Evolutionary conservation across 2,113 vertebrate species (phyloP).

Genomic region (Rostratula benghalensis): DNA sequence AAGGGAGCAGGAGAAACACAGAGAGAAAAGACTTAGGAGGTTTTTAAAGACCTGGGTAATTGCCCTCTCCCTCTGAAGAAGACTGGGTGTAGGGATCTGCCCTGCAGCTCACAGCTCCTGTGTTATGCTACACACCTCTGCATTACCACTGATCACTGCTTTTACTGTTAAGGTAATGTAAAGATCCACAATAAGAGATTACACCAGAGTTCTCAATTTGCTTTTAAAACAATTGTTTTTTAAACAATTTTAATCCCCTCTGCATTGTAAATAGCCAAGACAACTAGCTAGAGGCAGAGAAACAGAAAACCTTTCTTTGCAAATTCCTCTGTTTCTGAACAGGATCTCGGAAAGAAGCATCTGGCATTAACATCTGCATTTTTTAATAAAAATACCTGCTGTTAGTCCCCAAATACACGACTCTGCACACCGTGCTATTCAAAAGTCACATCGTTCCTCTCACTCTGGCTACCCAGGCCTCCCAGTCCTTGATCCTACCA

Average conservation of each 20-base stretch:
- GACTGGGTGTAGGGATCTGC: background rate
- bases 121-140: accelerated
- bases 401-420: background rate
- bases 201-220: background rate
- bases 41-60: background rate
- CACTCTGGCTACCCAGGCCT: background rate
- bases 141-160: too few relatives aligned
- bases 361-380: background rate
- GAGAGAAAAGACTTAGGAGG: background rate
- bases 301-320: background rate
- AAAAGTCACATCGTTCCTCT: background rate
- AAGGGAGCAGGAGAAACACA: background rate
- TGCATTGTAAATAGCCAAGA: accelerated
- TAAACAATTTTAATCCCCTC: background rate
- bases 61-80: background rate
- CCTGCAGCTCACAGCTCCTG: background rate
- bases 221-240: background rate
- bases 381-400: background rate
- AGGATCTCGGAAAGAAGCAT: background rate
- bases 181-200: background rate
- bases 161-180: background rate
- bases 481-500: background rate
- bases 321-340: background rate
- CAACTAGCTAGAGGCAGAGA: background rate
- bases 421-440: background rate